These are phyloP conservation scores for Epirrhoe alternata DNA, from an alignment of 2,888 invertebrate species.

Conservation along the genomic window DNA sequence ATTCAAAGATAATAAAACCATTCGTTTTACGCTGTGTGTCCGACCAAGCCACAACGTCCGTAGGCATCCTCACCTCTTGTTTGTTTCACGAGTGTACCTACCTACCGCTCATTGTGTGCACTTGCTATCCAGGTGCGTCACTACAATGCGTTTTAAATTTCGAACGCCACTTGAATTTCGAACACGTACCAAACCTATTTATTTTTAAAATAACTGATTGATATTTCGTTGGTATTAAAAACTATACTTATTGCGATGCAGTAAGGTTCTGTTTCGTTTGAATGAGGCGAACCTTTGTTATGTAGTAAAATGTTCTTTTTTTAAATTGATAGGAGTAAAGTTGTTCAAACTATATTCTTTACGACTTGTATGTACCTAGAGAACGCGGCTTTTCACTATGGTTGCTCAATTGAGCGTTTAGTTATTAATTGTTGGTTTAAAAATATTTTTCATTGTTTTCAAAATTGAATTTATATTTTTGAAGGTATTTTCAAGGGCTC, in stretches of 20 bases:
- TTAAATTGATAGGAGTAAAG: constrained; percentile 44
- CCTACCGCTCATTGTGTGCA: constrained; percentile 40
- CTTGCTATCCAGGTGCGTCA: constrained; percentile 53
- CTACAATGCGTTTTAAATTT: constrained; percentile 43
- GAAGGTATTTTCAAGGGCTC: constrained; percentile 56
- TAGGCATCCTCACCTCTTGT: constrained; percentile 36
- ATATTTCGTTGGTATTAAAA: constrained; percentile 19
- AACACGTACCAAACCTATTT: constrained; percentile 48
- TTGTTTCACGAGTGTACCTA: constrained; percentile 46
- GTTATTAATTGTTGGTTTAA: constrained; percentile 40
- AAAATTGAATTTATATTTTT: constrained; percentile 41
- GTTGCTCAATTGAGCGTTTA: constrained; percentile 68
- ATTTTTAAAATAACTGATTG: constrained; percentile 38
- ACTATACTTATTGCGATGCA: constrained; percentile 23
- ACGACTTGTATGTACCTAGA: constrained; percentile 22
- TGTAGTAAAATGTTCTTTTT: constrained; percentile 19
- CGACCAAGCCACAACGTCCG: constrained; percentile 31
- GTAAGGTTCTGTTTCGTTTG: constrained; percentile 32
- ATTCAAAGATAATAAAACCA: background rate
- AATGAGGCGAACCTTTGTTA: constrained; percentile 8
- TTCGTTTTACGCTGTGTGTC: constrained; percentile 5
- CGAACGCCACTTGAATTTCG: constrained; percentile 49
- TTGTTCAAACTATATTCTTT: constrained; percentile 35
- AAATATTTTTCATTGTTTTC: constrained; percentile 47
- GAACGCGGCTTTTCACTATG: constrained; percentile 23